These are phyloP conservation scores for Eupithecia vulgata DNA, from an alignment of 2,888 invertebrate species.

Conservation along the genomic window DNA sequence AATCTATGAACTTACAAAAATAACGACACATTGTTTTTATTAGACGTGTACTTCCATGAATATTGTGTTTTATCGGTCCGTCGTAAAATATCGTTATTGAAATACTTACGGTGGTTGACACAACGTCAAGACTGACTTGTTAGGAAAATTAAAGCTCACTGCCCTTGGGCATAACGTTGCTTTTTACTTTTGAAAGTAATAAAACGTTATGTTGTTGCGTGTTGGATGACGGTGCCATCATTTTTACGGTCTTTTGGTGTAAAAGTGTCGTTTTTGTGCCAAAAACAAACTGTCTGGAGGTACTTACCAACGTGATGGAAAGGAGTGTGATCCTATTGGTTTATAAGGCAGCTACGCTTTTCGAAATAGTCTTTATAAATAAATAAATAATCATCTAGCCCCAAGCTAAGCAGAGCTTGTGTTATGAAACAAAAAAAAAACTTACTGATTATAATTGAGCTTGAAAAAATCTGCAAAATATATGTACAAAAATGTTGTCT, in stretches of 20 bases:
- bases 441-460: background rate
- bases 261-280: background rate
- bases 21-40: background rate
- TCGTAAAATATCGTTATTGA: slow-evolving; percentile 30
- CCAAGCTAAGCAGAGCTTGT: too few relatives aligned
- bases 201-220: slow-evolving; percentile 23
- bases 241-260: slow-evolving; percentile 14
- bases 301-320: background rate
- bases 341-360: background rate
- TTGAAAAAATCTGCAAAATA: background rate
- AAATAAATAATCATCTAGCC: too few relatives aligned
- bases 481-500: slow-evolving; percentile 24
- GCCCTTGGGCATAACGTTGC: slow-evolving; percentile 17
- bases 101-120: slow-evolving; percentile 18
- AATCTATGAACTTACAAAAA: background rate
- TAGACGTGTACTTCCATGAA: background rate
- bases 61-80: slow-evolving; percentile 12
- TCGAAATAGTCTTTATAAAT: too few relatives aligned
- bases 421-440: too few relatives aligned
- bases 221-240: slow-evolving; percentile 17
- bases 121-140: slow-evolving; percentile 7
- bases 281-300: background rate
- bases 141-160: slow-evolving; percentile 15
- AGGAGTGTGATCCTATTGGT: background rate
- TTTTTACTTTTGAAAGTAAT: slow-evolving; percentile 26